Base-by-base conservation (phyloP, 2,113 vertebrate genomes). In the Zosterops lateralis region DNA sequence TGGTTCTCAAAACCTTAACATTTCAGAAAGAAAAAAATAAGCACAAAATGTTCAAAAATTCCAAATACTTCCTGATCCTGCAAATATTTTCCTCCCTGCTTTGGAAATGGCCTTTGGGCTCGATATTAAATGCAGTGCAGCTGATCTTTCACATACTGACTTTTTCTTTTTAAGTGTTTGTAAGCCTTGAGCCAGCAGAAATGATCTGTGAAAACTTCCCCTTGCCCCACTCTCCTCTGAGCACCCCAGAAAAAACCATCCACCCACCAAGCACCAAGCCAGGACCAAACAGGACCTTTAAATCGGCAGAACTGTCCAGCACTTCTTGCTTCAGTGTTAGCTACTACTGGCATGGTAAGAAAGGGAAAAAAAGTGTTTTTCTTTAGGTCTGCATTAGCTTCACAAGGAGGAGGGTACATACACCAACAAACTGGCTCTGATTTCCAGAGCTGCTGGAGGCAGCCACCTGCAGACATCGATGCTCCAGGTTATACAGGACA, bases 271-370 rank as follows among this genome's bases (percentile, higher is more conserved):
- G 24, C 7, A 3, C 61, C 0, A 0, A 70, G 25, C 32, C 1
- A 1, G 54, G 42, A 80, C 21, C 29, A 51, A 47, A 26, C 7
- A 58, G 66, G 10, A 72, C 10, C 16, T 18, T 2, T 60, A 71
- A 26, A 22, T 64, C 12, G 3, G 32, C 48, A 47, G 40, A 68
- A 28, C 26, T 34, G 16, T 24, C 36, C 0, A 0, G 18, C 1
- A 0, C 36, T 21, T 67, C 40, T 87, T 29, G 29, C 31, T 56
- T 54, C 68, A 14, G 19, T 25, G n/a, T 58, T 32, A 38, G 9
- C 42, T 34, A 13, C 40, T 6, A 4, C 21, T 20, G 31, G 2
- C 16, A 62, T 2, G 7, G 31, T 28, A 75, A 73, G 50, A 68
- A 45, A 32, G 25, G 17, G 8, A 24, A 26, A 45, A 36, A 75